Conservation (phyloP, 1,140 invertebrate genomes). For the Elysia chlorotica region DNA sequence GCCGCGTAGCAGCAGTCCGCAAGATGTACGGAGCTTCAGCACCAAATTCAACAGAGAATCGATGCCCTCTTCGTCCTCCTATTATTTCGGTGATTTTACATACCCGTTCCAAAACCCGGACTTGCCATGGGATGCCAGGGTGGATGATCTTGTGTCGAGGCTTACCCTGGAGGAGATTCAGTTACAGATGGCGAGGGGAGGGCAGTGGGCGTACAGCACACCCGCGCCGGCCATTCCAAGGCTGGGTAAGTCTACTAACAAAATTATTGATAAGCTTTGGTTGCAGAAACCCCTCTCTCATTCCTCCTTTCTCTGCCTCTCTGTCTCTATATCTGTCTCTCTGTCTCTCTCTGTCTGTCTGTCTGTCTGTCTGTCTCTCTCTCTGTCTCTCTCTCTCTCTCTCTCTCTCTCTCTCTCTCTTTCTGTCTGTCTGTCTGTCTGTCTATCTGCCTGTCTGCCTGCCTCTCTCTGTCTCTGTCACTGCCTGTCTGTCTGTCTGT, state of each 20-base stretch:
- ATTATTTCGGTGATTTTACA: too few species aligned
- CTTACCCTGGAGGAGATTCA: slow-evolving; percentile 52
- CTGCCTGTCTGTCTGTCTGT: too few species aligned
- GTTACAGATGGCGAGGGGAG: slow-evolving; percentile 52
- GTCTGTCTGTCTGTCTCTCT: background rate
- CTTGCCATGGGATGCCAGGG: slow-evolving; percentile 41
- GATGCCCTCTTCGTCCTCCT: too few species aligned
- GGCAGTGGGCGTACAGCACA: slow-evolving; percentile 36
- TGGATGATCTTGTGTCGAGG: slow-evolving; percentile 47
- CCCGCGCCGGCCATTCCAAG: slow-evolving; percentile 48
- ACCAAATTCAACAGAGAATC: too few species aligned
- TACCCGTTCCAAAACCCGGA: slow-evolving; percentile 50
- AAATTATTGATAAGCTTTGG: slow-evolving; percentile 48
- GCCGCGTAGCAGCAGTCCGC: too few species aligned
- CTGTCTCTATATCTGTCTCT: background rate
- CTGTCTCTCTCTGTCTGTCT: background rate
- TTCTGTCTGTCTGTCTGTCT: background rate
- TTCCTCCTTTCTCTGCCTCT: background rate
- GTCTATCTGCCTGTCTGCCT: too few species aligned
- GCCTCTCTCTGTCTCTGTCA: too few species aligned
- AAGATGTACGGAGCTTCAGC: too few species aligned
- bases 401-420: slow-evolving; percentile 3
- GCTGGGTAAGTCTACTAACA: slow-evolving; percentile 48
- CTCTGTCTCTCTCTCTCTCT: slow-evolving; percentile 8
- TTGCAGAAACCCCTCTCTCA: background rate